phyloP scores from a whole-genome alignment of 30 jellyfish, hydroid and myxozoan genomes.

The Aurelia sp. region DNA sequence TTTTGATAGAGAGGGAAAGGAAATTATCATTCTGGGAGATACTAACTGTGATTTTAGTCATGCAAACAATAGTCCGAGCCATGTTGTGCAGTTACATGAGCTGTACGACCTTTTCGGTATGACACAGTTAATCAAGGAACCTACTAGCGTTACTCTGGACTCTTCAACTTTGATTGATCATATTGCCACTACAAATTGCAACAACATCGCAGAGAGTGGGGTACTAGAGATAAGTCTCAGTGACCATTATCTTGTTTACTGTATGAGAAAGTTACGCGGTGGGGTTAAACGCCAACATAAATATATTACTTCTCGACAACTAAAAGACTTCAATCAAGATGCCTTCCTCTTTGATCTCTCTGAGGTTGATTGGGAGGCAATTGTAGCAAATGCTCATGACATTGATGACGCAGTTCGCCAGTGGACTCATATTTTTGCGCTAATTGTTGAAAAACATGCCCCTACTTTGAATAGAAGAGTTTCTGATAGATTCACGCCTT shows the following conservation, averaged over 20 bases:
- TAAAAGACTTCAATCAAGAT: neutral
- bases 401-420: neutral
- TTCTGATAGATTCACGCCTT: neutral
- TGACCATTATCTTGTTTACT: constrained; percentile 6
- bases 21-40: too few species aligned
- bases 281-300: constrained; percentile 4
- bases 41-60: too few species aligned
- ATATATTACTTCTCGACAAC: neutral
- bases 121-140: neutral
- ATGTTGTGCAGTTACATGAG: too few species aligned
- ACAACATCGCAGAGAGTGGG: neutral
- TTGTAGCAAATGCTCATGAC: neutral
- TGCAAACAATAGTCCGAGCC: too few species aligned
- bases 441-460: constrained; percentile 3
- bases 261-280: neutral
- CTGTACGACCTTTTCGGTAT: too few species aligned
- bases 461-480: neutral
- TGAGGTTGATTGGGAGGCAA: constrained; percentile 1
- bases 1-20: too few species aligned
- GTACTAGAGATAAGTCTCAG: neutral
- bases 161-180: constrained; percentile 4
- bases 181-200: neutral
- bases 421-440: constrained; percentile 12
- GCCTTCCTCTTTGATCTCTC: neutral
- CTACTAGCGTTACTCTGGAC: neutral